phyloP scores from a whole-genome alignment of 2,797 vertebrate species.

The Myotis findleyi region DNA sequence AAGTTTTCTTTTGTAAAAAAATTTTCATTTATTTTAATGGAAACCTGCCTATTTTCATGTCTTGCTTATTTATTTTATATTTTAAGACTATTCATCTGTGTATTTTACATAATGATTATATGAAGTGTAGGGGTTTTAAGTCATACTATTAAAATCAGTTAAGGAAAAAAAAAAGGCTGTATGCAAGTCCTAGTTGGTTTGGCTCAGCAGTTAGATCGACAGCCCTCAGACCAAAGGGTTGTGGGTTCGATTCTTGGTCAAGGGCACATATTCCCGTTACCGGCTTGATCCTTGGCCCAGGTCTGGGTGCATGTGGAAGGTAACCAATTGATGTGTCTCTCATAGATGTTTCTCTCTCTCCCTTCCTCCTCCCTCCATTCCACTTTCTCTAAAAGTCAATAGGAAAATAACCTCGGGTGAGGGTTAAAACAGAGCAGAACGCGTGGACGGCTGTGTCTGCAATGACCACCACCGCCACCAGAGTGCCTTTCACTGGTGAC shows the following conservation, averaged over 20 bases:
- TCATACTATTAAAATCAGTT: constrained; percentile 77
- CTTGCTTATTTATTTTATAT: neutral
- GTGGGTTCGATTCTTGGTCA: too few relatives aligned
- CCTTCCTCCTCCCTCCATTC: too few relatives aligned
- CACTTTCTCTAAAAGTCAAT: too few relatives aligned
- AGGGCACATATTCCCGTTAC: too few relatives aligned
- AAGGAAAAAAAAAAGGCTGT: neutral
- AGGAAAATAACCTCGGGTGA: too few relatives aligned
- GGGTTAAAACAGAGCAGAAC: too few relatives aligned
- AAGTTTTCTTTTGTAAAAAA: neutral
- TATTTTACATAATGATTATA: constrained; percentile 73
- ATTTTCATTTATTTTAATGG: neutral
- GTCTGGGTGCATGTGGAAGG: too few relatives aligned
- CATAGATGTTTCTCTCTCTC: too few relatives aligned
- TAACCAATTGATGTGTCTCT: too few relatives aligned
- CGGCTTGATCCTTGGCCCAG: too few relatives aligned
- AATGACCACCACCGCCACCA: neutral
- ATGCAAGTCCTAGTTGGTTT: neutral
- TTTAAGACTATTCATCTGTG: constrained; percentile 59
- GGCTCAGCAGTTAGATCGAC: too few relatives aligned
- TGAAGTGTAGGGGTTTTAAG: constrained; percentile 67
- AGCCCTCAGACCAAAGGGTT: too few relatives aligned
- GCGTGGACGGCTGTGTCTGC: neutral
- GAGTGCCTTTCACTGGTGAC: neutral
- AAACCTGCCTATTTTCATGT: neutral